These are phyloP conservation scores for Machimus atricapillus DNA, from an alignment of 2,888 invertebrate species.

Conservation along the genomic window DNA sequence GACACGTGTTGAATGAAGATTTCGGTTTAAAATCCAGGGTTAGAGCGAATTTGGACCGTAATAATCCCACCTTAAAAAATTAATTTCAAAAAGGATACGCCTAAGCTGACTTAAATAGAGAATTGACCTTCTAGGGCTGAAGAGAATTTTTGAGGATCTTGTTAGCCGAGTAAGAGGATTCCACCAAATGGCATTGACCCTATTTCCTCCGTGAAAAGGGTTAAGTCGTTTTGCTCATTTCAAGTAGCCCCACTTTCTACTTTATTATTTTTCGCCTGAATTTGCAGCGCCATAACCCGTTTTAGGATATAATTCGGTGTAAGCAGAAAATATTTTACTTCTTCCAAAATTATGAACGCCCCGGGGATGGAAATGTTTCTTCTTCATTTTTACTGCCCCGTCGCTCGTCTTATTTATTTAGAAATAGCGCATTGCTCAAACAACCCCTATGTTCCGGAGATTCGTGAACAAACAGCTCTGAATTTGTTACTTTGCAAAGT, in stretches of 20 bases:
- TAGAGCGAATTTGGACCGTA: background rate
- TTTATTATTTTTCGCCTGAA: background rate
- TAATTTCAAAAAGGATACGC: background rate
- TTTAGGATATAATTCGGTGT: background rate
- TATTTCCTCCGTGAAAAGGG: background rate
- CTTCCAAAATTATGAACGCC: background rate
- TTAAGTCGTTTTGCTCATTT: background rate
- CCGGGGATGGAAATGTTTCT: background rate
- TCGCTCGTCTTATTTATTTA: background rate
- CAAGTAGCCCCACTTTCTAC: background rate
- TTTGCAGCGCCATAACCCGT: background rate
- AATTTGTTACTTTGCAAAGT: slow-evolving; percentile 8
- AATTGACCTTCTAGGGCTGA: background rate
- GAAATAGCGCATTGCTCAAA: slow-evolving; percentile 9
- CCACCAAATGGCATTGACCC: background rate
- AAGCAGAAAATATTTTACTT: background rate
- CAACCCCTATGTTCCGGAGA: background rate
- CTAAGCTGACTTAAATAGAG: background rate
- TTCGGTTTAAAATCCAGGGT: background rate
- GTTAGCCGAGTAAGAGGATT: background rate
- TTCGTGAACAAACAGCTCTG: slow-evolving; percentile 3
- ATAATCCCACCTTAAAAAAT: background rate
- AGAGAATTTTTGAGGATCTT: background rate
- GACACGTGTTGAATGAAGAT: background rate
- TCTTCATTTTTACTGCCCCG: background rate